Evolutionary conservation across 2,797 vertebrate genomes (phyloP).

Genomic region (Lindbergichthys nudifrons): DNA sequence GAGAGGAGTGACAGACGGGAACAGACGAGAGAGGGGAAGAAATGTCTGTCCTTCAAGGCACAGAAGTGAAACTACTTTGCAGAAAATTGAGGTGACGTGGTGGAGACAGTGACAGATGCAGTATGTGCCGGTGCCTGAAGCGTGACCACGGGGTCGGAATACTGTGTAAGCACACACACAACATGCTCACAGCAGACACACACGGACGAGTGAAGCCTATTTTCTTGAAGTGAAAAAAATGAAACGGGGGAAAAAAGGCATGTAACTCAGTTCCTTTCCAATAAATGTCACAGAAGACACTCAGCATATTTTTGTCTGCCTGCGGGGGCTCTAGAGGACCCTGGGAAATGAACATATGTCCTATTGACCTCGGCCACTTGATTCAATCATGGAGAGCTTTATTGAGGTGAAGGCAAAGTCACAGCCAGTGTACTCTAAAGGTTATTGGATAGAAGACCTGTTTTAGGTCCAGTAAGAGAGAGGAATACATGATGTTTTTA

Average conservation of each 20-base stretch:
- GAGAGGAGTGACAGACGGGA: slow-evolving; percentile 61
- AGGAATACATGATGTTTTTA: slow-evolving; percentile 68
- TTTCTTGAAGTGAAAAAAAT: slow-evolving; percentile 55
- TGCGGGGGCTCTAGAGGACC: slow-evolving; percentile 72
- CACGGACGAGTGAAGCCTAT: slow-evolving; percentile 15
- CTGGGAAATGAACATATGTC: slow-evolving; percentile 85
- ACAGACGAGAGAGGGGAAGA: slow-evolving; percentile 42
- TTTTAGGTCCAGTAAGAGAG: slow-evolving; percentile 64
- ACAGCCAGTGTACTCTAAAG: slow-evolving; percentile 77
- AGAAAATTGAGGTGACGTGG: slow-evolving; percentile 75
- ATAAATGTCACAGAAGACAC: slow-evolving; percentile 84
- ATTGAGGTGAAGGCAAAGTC: slow-evolving; percentile 86
- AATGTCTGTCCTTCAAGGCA: slow-evolving; percentile 73
- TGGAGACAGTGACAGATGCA: slow-evolving; percentile 80
- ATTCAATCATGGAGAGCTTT: slow-evolving; percentile 84
- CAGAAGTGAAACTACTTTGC: slow-evolving; percentile 70
- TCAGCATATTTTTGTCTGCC: slow-evolving; percentile 77
- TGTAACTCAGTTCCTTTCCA: slow-evolving; percentile 73
- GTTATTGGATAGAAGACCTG: slow-evolving; percentile 77
- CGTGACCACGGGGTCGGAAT: slow-evolving; percentile 71
- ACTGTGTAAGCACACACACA: slow-evolving; percentile 54
- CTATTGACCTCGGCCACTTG: slow-evolving; percentile 83
- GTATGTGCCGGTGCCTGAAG: slow-evolving; percentile 74
- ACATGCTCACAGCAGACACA: slow-evolving; percentile 1
- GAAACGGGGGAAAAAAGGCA: slow-evolving; percentile 53